A percentile compares a stretch with the other conserved stretches of the same genome.
phyloP scores from a whole-genome alignment of 64 coral and sea anemone species.

The Platygyra sinensis region DNA sequence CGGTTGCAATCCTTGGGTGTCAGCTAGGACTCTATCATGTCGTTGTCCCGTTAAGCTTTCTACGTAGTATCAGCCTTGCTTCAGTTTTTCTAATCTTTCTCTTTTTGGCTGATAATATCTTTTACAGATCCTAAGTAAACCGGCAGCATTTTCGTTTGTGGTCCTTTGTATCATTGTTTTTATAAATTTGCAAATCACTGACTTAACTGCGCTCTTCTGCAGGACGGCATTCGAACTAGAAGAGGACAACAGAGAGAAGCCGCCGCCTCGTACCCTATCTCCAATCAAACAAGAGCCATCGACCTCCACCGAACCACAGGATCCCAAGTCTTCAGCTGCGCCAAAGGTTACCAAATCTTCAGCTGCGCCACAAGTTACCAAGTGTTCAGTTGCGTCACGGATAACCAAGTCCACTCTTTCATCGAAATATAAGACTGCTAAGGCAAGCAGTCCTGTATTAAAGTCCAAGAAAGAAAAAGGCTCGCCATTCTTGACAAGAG shows the following conservation, averaged over 20 bases:
- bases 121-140: too few relatives aligned
- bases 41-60: neutral
- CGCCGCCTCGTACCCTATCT: neutral
- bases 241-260: neutral
- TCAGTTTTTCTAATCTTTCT: neutral
- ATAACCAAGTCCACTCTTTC: neutral
- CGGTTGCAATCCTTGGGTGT: slow-evolving; percentile 1
- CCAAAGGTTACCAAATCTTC: too few relatives aligned
- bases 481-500: slow-evolving; percentile 48
- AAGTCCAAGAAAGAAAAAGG: slow-evolving; percentile 7
- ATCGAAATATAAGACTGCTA: neutral
- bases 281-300: neutral
- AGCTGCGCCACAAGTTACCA: neutral
- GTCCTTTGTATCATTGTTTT: too few relatives aligned
- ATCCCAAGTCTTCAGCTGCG: neutral
- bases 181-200: neutral
- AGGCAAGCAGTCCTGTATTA: neutral
- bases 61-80: neutral
- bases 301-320: neutral
- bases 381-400: neutral
- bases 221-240: neutral
- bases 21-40: neutral
- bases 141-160: too few relatives aligned
- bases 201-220: too few relatives aligned
- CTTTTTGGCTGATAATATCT: too few relatives aligned